Conservation (phyloP, 2,113 vertebrate species). For the Aegithalos caudatus region DNA sequence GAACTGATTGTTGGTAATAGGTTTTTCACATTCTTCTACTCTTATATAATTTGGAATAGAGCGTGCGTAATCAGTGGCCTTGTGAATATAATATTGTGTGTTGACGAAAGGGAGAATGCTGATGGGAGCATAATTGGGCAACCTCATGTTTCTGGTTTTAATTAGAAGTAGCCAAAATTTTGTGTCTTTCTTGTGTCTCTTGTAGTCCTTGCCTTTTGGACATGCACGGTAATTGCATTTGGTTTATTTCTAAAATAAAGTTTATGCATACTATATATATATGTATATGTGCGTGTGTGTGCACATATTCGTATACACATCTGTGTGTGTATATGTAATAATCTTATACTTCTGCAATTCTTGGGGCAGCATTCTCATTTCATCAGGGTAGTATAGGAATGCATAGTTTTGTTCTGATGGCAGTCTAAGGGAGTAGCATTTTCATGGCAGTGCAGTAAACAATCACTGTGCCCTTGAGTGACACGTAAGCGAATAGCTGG, state of each 20-base stretch:
- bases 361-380: neutral
- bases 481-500: neutral
- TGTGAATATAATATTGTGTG: constrained; percentile 58
- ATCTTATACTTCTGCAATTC: neutral
- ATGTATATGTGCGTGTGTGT: accelerated
- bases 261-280: neutral
- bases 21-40: constrained; percentile 66
- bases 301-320: accelerated
- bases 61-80: constrained; percentile 40
- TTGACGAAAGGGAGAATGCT: constrained; percentile 16
- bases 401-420: neutral
- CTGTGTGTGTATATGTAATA: neutral
- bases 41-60: constrained; percentile 64
- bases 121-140: constrained; percentile 19
- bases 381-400: neutral
- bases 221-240: neutral
- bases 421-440: neutral
- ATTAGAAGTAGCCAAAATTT: constrained; percentile 39
- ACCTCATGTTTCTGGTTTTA: constrained; percentile 40
- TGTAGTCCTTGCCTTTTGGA: neutral
- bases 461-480: neutral
- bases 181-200: neutral
- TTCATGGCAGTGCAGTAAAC: neutral
- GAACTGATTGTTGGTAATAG: constrained; percentile 64
- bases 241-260: neutral